Evolutionary conservation across 2,113 vertebrate genomes (phyloP).

Genomic region (Smithornis capensis): DNA sequence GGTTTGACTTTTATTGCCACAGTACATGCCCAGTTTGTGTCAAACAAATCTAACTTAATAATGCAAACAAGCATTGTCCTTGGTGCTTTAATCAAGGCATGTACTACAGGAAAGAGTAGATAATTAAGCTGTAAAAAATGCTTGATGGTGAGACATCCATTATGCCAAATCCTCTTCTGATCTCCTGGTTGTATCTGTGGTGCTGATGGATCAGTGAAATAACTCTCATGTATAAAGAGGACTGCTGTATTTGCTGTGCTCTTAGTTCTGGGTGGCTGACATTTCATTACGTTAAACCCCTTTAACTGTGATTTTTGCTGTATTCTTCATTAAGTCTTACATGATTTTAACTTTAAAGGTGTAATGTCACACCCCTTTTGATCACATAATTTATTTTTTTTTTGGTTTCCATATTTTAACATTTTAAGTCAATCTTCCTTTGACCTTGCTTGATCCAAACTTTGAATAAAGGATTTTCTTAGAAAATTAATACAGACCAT

Average conservation of each 20-base stretch:
- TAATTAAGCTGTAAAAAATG: neutral
- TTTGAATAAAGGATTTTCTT: neutral
- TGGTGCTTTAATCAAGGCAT: neutral
- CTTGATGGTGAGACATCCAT: neutral
- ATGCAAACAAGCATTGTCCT: neutral
- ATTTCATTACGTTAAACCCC: neutral
- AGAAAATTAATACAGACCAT: neutral
- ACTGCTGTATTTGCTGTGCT: neutral
- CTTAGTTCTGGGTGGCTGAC: neutral
- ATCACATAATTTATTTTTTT: neutral
- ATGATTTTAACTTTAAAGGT: neutral
- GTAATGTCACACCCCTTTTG: neutral
- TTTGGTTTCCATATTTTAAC: neutral
- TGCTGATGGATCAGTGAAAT: neutral
- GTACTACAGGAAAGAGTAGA: neutral
- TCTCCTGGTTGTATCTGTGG: neutral
- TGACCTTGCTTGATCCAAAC: neutral
- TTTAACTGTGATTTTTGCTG: neutral
- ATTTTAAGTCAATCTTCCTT: neutral
- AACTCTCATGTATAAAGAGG: neutral
- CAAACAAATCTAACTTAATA: conserved; percentile 11
- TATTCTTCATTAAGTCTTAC: neutral
- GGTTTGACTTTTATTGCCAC: conserved; percentile 6
- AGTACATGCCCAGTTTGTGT: neutral
- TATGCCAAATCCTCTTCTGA: neutral